Evolutionary conservation across 2,113 vertebrate genomes (phyloP).

Genomic region (Thomomys bottae): DNA sequence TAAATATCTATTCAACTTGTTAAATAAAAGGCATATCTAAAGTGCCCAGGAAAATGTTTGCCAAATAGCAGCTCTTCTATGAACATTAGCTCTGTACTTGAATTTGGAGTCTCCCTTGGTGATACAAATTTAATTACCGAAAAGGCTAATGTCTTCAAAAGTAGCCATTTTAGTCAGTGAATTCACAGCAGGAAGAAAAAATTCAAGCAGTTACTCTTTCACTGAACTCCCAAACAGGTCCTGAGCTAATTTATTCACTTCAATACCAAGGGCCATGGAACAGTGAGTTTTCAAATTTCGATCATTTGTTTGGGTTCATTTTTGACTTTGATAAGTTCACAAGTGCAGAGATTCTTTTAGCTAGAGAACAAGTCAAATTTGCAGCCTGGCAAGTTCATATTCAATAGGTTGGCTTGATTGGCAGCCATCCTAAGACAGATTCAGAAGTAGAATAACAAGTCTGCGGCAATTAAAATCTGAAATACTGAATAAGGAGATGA

Average conservation of each 20-base stretch:
- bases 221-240: slow-evolving; percentile 18
- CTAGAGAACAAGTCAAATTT: slow-evolving; percentile 57
- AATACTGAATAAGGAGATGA: slow-evolving; percentile 59
- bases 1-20: slow-evolving; percentile 56
- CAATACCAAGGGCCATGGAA: neutral
- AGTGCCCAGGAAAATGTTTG: slow-evolving; percentile 42
- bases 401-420: slow-evolving; percentile 67
- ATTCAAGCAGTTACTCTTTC: slow-evolving; percentile 52
- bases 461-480: slow-evolving; percentile 53
- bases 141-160: slow-evolving; percentile 73
- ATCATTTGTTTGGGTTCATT: slow-evolving; percentile 75
- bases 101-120: slow-evolving; percentile 58
- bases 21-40: slow-evolving; percentile 70
- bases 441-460: slow-evolving; percentile 53
- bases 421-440: slow-evolving; percentile 46
- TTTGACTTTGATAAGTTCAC: slow-evolving; percentile 78
- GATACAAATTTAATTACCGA: slow-evolving; percentile 72
- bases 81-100: slow-evolving; percentile 68
- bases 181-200: slow-evolving; percentile 58
- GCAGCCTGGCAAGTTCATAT: slow-evolving; percentile 48
- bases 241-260: slow-evolving; percentile 54
- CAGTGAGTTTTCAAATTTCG: slow-evolving; percentile 68
- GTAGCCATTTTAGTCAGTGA: slow-evolving; percentile 63
- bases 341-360: slow-evolving; percentile 52
- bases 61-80: slow-evolving; percentile 57